phyloP scores from a whole-genome alignment of 1,140 invertebrate genomes.

The Zophobas atratus region DNA sequence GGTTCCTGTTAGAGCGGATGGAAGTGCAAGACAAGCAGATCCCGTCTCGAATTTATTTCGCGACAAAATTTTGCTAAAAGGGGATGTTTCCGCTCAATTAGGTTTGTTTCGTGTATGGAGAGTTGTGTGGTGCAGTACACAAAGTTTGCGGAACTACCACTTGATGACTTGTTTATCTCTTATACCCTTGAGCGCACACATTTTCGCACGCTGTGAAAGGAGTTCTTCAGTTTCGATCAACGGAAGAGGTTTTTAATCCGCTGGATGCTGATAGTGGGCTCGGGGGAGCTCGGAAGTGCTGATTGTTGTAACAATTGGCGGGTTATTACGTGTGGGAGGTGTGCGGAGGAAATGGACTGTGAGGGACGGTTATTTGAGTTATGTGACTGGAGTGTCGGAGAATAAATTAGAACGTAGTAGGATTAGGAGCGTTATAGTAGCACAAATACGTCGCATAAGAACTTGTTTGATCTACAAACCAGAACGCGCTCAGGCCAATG shows the following conservation, averaged over 20 bases:
- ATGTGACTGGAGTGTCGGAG: no score
- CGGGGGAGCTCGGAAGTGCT: no score
- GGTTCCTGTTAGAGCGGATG: background rate
- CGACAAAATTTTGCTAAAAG: background rate
- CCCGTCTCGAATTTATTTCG: background rate
- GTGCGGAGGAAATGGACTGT: no score
- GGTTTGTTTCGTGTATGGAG: background rate
- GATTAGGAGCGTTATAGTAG: no score
- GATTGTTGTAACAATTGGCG: no score
- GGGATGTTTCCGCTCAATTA: background rate
- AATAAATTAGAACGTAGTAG: no score
- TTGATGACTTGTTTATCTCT: constrained; percentile 1
- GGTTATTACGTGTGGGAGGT: no score
- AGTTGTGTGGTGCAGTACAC: background rate
- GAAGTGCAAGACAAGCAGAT: background rate
- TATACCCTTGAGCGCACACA: background rate
- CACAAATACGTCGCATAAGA: no score
- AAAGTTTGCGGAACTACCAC: background rate
- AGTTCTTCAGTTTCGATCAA: background rate
- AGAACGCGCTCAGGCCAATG: no score
- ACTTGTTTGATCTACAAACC: no score
- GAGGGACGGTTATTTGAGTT: no score
- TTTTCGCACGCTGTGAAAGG: background rate
- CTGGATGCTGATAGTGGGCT: background rate
- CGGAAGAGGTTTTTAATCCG: background rate